A percentile compares a stretch with the other conserved stretches of the same genome.
Evolutionary conservation across 2,888 invertebrate species (phyloP).

Genomic region (Cyclophora albipunctata): DNA sequence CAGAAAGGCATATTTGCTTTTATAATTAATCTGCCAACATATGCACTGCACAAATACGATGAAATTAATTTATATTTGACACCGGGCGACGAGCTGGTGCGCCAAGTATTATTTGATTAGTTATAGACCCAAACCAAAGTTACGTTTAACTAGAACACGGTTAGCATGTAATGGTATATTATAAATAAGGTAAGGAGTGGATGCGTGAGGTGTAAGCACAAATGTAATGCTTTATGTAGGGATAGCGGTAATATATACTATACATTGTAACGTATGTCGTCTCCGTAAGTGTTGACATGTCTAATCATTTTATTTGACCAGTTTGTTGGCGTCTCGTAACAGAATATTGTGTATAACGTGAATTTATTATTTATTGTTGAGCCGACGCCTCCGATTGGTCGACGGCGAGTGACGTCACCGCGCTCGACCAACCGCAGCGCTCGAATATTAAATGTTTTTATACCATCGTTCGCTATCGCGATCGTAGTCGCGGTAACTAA

Average conservation of each 20-base stretch:
- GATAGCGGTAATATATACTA: conserved; percentile 47
- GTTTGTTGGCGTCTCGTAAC: too few species aligned
- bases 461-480: background rate
- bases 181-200: conserved; percentile 12
- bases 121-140: conserved; percentile 43
- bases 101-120: conserved; percentile 39
- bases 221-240: conserved; percentile 67
- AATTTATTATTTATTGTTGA: conserved; percentile 6
- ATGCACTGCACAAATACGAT: too few species aligned
- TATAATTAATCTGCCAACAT: too few species aligned
- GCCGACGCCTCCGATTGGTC: background rate
- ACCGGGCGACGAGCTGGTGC: conserved; percentile 13
- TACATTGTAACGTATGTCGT: conserved; percentile 19
- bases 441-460: background rate
- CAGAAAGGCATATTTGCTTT: too few species aligned
- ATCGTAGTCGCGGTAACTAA: background rate
- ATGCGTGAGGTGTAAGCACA: conserved; percentile 39
- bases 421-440: background rate
- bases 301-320: too few species aligned
- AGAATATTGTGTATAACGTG: too few species aligned
- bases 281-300: background rate
- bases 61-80: too few species aligned
- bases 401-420: background rate
- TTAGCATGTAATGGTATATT: conserved; percentile 7
- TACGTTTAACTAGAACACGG: conserved; percentile 29